A percentile compares a stretch with the other conserved stretches of the same genome.
phyloP scores from a whole-genome alignment of 2,113 vertebrate genomes.

The Lontra canadensis region DNA sequence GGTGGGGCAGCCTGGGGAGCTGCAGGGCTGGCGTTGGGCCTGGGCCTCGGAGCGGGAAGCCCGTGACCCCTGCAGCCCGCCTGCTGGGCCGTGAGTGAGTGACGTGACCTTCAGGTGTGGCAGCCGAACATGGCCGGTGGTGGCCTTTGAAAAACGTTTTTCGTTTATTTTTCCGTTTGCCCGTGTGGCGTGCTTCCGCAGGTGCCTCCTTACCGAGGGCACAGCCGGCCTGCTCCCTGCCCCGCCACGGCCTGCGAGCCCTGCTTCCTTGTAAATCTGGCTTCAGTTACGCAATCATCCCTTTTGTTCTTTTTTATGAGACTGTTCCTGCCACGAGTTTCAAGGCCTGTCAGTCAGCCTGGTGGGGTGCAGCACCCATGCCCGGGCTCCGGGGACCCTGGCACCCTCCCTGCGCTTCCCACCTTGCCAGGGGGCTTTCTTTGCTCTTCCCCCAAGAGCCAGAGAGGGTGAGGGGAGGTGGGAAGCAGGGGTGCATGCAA shows the following conservation, averaged over 20 bases:
- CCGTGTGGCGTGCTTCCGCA: neutral
- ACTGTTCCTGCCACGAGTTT: rapidly evolving
- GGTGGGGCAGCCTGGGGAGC: neutral
- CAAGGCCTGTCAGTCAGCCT: neutral
- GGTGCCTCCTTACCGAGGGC: neutral
- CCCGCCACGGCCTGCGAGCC: conserved; percentile 61
- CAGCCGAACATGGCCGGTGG: neutral
- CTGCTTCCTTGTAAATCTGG: neutral
- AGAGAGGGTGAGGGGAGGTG: neutral
- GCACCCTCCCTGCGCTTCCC: rapidly evolving
- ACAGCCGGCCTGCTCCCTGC: neutral
- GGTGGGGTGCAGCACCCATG: neutral
- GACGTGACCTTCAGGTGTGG: neutral
- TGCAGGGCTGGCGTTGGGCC: neutral
- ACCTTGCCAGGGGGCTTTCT: neutral
- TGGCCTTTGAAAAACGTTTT: neutral
- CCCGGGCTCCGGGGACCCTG: neutral
- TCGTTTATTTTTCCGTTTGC: neutral
- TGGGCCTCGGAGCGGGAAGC: neutral
- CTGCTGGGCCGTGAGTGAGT: rapidly evolving
- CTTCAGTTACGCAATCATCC: neutral
- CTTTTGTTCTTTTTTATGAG: neutral
- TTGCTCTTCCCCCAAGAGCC: neutral
- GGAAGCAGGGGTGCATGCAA: neutral
- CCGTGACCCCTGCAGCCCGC: rapidly evolving